Evolutionary conservation across 2,797 vertebrate genomes (phyloP), one percentile per base, ranked within the genome.

Genomic region (Melanotaenia nigrans): DNA sequence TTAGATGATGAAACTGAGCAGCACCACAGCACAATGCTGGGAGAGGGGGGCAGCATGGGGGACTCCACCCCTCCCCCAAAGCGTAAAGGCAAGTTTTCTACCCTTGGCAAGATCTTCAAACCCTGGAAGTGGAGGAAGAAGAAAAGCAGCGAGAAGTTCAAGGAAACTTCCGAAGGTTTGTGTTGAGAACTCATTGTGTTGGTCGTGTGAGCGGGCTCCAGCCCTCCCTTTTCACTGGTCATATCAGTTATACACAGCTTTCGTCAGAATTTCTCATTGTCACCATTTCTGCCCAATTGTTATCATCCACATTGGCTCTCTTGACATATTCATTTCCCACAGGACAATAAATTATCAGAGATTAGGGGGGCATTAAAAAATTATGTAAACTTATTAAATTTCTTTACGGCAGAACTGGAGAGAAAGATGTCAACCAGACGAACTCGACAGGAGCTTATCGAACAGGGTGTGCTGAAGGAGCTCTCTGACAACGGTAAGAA

Each of bases 101-200:
- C 95, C 56, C 95, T 99, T 64, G 98, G 97, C 84, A 99, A 98
- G 90, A 96, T 99, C 92, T 99, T 99, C 92, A 99, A 97, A 82
- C 98, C 98, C 3, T 99, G 98, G 98, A 99, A 98, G 86, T 99
- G 98, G 98, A 94, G 97, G 86, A 99, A 98, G 95, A 99, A 98
- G 96, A 99, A 98, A 95, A 96, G 95, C 93, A 99, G 97, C 25
- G 97, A 98, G 75, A 97, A 95, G 84, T 99, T 99, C 88, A 95
- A 96, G 90, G 97, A 99, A 91, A 97, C 97, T 18, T 98, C 97
- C n/a, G 97, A 99, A 96, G 97, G 98, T 99, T 90, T 72, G 89
- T 90, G 56, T 42, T 68, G 76, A 65, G 56, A 71, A 59, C 45
- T 71, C 54, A 65, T 68, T 83, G 61, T 78, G 65, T 78, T 47